Evolutionary conservation across 1,140 invertebrate genomes (phyloP).

Genomic region (Magallana ariakensis): DNA sequence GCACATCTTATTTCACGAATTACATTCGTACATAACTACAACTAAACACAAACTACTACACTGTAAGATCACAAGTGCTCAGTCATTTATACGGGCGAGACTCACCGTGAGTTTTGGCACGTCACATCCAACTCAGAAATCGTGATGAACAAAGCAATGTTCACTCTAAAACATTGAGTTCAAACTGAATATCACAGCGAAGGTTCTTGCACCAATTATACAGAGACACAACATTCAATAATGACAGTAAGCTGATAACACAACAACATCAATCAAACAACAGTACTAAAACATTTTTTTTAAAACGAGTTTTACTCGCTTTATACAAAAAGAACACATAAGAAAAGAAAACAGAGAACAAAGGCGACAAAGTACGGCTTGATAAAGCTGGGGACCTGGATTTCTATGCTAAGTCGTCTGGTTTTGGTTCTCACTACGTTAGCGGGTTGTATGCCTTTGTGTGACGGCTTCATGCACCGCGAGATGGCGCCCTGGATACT

Average conservation of each 20-base stretch:
- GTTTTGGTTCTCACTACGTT: not conserved
- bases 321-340: slow-evolving; percentile 59
- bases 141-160: slow-evolving; percentile 3
- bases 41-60: too few species aligned
- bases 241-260: not conserved
- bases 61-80: not conserved
- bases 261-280: not conserved
- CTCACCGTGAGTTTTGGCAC: not conserved
- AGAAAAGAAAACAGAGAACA: slow-evolving; percentile 58
- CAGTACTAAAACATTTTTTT: not conserved
- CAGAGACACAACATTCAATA: not conserved
- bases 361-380: slow-evolving; percentile 59
- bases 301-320: not conserved
- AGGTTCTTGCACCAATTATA: not conserved
- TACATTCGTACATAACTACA: slow-evolving; percentile 15
- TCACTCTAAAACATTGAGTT: not conserved
- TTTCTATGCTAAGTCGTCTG: slow-evolving; percentile 16
- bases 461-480: slow-evolving; percentile 51
- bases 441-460: slow-evolving; percentile 42
- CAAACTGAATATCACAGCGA: not conserved
- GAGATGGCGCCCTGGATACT: slow-evolving; percentile 58
- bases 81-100: slow-evolving; percentile 26
- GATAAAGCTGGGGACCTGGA: slow-evolving; percentile 54
- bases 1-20: slow-evolving; percentile 25
- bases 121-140: not conserved